Base-by-base conservation (phyloP, 2,797 vertebrate species). In the Gymnothorax javanicus region DNA sequence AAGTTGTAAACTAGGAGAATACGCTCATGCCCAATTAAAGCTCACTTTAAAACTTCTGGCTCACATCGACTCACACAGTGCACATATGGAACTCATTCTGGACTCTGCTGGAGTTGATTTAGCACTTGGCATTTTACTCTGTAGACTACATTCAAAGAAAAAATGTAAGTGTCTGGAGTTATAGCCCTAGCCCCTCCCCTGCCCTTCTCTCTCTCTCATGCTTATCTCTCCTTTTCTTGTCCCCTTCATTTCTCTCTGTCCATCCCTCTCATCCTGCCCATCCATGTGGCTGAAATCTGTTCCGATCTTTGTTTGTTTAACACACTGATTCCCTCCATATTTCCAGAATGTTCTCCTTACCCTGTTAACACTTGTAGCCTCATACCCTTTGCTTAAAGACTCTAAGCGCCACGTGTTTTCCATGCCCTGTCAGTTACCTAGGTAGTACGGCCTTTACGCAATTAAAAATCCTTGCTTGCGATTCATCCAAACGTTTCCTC, bases 361-460 rank as follows among this genome's bases (percentile, higher is more conserved):
- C 97, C 97, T 96, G 97, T 98, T 99, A 99, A 99, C 99, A 97
- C 97, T 97, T 97, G 97, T 97, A 98, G 99, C 99, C 98, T 96
- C 96, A 97, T 43, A 97, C 98, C 97, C 98, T 99, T 99, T 98
- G 98, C 99, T 99, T 98, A 98, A 98, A 99, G 98, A 98, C 98
- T 98, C 33, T 43, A 43, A 99, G 93, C 98, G 99, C 98, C 98
- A 99, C 98, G 98, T 97, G 98, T 98, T 98, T 98, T 98, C 97
- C 97, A 97, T 98, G 98, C 97, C 97, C 98, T 98, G 98, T 98
- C 98, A 98, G 97, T 97, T 98, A 97, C 98, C 98, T 99, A 99
- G 99, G 99, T 99, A 99, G 98, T 98, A 97, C 96, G 96, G 96
- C 95, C 94, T 98, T 97, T 94, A 96, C 96, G 93, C 97, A 98